phyloP scores from a whole-genome alignment of 2,797 vertebrate species.

The Lacerta agilis region DNA sequence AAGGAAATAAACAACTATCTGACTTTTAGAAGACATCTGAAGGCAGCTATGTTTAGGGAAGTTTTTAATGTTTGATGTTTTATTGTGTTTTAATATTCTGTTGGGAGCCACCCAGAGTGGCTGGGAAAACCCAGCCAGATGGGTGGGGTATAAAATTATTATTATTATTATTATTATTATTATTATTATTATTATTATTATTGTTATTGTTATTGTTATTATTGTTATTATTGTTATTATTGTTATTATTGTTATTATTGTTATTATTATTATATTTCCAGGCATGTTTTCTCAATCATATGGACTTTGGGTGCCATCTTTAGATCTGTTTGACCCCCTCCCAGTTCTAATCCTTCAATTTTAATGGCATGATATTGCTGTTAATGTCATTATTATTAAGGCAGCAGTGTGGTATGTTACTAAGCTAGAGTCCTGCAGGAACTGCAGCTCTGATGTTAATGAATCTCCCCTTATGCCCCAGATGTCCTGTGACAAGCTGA shows the following conservation, averaged over 20 bases:
- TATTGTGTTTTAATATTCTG: too few species aligned
- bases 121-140: too few species aligned
- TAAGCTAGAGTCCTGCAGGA: background rate
- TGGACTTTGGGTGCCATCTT: too few species aligned
- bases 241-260: background rate
- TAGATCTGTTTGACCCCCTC: background rate
- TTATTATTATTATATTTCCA: background rate
- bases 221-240: too few species aligned
- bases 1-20: too few species aligned
- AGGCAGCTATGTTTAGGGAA: too few species aligned
- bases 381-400: background rate
- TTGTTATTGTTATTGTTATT: background rate
- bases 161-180: background rate
- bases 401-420: background rate
- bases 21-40: too few species aligned
- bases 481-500: background rate
- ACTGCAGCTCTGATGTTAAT: background rate
- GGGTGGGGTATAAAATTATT: too few species aligned
- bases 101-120: too few species aligned
- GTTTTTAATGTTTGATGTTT: too few species aligned
- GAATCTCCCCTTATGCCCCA: slow-evolving; percentile 1
- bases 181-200: background rate
- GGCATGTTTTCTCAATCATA: too few species aligned
- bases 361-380: background rate
- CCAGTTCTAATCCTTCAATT: background rate